Base-by-base conservation (phyloP, 2,797 vertebrate genomes). In the Rhinella marina region DNA sequence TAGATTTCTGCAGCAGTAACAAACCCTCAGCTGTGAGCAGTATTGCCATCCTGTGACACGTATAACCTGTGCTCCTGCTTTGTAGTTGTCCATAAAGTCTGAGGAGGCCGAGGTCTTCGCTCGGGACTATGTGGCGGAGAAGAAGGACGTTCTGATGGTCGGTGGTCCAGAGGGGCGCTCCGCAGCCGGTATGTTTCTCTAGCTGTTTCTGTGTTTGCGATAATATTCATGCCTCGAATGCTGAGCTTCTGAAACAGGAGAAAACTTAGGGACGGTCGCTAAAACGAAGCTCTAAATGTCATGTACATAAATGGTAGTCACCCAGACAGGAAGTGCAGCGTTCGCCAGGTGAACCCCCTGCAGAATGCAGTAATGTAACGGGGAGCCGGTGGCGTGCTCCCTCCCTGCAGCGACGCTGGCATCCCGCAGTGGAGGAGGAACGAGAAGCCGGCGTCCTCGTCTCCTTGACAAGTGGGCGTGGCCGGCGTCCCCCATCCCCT, bases 31-130 rank as follows among this genome's bases (percentile, higher is more conserved):
- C 68, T 32, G 70, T 48, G 70, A 41, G 32, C 9, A 21, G 70
- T 21, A 19, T 48, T 10, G 3, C 16, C 3, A 56, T 56, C 54
- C 14, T 56, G 14, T 52, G 23, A 61, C 21, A 3, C 32, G 0
- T 72, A 17, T 70, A 14, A n/a, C 62, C 16, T 29, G 16, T 27
- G 27, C 57, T 77, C 25, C 9, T 73, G 3, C 27, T 10, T 21
- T 82, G 3, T 61, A 87, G 86, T 19, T 76, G 17, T 32, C 72
- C 19, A 14, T 52, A 62, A 76, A 81, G 41, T n/a, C 8, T 19
- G 68, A 87, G 13, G 86, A 77, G 12, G 68, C 64, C 0, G 21
- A 41, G 14, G 41, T 76, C 70, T 66, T n/a, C 5, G 70, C 64
- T 4, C 48, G 56, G 57, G 86, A 75, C 9, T 25, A 75, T n/a